Evolutionary conservation across 2,797 vertebrate genomes (phyloP).

Genomic region (Notolabrus celidotus): DNA sequence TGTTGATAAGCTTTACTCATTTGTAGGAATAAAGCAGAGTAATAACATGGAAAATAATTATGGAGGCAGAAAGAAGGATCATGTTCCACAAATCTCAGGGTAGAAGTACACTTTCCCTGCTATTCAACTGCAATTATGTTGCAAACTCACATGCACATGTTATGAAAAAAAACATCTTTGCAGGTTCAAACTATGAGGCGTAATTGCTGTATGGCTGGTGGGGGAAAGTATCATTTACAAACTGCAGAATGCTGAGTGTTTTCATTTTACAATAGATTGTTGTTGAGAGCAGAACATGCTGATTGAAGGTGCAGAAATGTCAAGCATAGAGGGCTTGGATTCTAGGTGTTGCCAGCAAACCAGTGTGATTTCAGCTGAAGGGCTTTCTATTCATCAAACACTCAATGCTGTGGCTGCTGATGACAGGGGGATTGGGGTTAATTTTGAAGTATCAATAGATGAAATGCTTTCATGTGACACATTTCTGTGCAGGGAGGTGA

Average conservation of each 20-base stretch:
- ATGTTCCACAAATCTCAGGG: slow-evolving; percentile 49
- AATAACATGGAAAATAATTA: slow-evolving; percentile 54
- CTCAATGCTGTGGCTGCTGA: slow-evolving; percentile 58
- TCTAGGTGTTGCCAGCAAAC: slow-evolving; percentile 74
- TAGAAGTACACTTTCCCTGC: slow-evolving; percentile 36
- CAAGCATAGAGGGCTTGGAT: slow-evolving; percentile 66
- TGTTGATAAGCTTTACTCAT: slow-evolving; percentile 39
- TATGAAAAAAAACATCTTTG: slow-evolving; percentile 25
- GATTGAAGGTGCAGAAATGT: slow-evolving; percentile 77
- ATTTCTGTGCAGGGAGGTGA: slow-evolving; percentile 21
- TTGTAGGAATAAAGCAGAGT: slow-evolving; percentile 48
- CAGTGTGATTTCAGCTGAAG: slow-evolving; percentile 71
- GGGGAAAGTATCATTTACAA: slow-evolving; percentile 68
- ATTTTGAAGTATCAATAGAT: slow-evolving; percentile 54
- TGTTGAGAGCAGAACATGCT: slow-evolving; percentile 59
- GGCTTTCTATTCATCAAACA: slow-evolving; percentile 73
- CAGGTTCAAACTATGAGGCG: slow-evolving; percentile 30
- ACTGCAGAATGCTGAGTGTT: slow-evolving; percentile 51
- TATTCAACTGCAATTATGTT: slow-evolving; percentile 46
- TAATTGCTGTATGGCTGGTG: slow-evolving; percentile 60
- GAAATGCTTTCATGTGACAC: slow-evolving; percentile 46
- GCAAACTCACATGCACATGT: slow-evolving; percentile 28
- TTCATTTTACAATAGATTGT: slow-evolving; percentile 65
- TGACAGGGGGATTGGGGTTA: slow-evolving; percentile 60
- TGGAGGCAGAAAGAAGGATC: slow-evolving; percentile 19